phyloP scores from a whole-genome alignment of 2,113 vertebrate genomes.

The Murina feae region DNA sequence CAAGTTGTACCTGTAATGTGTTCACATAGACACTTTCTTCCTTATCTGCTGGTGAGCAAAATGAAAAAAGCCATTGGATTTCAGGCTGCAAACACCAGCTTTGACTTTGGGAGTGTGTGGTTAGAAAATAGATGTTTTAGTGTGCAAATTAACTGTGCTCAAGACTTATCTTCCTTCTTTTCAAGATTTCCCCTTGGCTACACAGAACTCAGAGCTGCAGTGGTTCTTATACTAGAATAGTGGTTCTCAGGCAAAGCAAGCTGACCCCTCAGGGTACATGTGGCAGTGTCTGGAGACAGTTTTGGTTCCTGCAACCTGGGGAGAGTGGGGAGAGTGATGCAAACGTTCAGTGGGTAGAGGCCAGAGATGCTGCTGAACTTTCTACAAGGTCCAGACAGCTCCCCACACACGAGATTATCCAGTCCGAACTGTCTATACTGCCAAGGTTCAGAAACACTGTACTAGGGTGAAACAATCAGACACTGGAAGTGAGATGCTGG shows the following conservation, averaged over 20 bases:
- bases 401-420: background rate
- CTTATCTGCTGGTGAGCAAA: background rate
- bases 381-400: background rate
- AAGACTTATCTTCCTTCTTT: background rate
- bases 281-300: background rate
- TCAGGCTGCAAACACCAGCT: background rate
- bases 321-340: background rate
- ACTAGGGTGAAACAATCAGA: background rate
- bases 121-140: conserved; percentile 8
- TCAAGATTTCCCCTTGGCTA: background rate
- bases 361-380: background rate
- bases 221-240: background rate
- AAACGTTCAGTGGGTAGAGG: background rate
- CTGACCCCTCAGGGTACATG: background rate
- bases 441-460: background rate
- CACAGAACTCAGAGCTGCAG: background rate
- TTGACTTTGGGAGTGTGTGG: background rate
- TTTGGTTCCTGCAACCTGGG: background rate
- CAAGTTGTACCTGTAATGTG: background rate
- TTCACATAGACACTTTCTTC: background rate
- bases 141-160: background rate
- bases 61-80: background rate
- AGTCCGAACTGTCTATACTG: background rate
- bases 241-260: background rate
- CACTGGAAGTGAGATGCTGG: background rate